Base-by-base conservation (phyloP, 2,113 vertebrate species). In the Etia nguti region DNA sequence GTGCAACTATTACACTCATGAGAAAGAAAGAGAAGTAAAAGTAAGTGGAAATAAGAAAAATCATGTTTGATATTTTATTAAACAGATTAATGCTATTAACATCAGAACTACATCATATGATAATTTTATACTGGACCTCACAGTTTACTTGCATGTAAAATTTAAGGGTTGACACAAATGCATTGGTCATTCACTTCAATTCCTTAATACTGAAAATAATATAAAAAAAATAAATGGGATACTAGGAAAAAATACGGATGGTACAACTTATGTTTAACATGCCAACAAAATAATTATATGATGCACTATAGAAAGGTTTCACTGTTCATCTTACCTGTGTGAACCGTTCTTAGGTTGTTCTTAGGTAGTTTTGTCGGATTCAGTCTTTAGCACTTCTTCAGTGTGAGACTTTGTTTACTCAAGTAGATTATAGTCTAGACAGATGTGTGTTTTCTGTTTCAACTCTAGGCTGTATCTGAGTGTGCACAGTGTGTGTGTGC, bases 81-180 rank as follows among this genome's bases (percentile, higher is more conserved):
- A 62, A 62, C 59, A 62, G 6, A 62, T 11, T 62, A 62, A n/a
- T 0, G 10, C 59, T 62, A 62, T 36, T 62, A 62, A 62, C 18
- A 36, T 11, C 0, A 36, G 6, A 6, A n/a, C 18, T n/a, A 62
- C 31, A 12, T 0, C 59, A 12, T 62, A 4, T 62, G 18, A 62
- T 36, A 36, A 2, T 24, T 55, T 24, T 4, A 55, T 0, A 60
- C 29, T 60, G 57, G 15, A 60, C 8, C 8, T 60, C 26, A 60
- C 0, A 31, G 18, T 60, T 60, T 34, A 31, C 57, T 60, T 60
- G 6, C 5, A 60, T 34, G 57, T 60, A 60, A 10, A 60, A 29
- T 6, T 54, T 54, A 22, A 55, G 0, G 11, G 0, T 29, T 60
- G 57, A 60, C 0, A 60, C 0, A 60, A 2, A 60, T 62, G 16